Conservation (phyloP, 2,888 invertebrate genomes). For the Platycheirus albimanus region DNA sequence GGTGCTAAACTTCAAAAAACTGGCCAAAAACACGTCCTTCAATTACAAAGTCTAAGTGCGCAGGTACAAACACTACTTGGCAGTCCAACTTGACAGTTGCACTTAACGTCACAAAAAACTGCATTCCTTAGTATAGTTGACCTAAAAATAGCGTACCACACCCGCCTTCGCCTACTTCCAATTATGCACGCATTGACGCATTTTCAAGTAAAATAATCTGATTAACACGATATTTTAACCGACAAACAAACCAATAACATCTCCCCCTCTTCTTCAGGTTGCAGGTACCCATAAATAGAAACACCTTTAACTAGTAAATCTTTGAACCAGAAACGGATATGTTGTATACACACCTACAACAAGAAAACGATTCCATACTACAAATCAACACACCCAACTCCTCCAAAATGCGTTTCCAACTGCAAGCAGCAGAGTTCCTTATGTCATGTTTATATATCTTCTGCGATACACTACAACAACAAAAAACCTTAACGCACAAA, state of each 20-base stretch:
- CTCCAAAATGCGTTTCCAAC: slow-evolving; percentile 7
- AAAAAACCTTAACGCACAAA: slow-evolving; percentile 22
- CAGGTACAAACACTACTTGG: not conserved
- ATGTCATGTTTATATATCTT: slow-evolving; percentile 23
- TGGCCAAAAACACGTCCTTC: no score
- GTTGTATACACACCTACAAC: not conserved
- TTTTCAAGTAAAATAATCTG: not conserved
- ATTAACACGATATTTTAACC: not conserved
- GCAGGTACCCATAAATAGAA: no score
- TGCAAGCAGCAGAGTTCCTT: slow-evolving; percentile 11
- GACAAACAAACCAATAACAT: not conserved
- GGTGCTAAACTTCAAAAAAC: no score
- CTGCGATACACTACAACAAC: slow-evolving; percentile 51
- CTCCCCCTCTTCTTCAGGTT: no score
- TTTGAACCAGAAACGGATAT: not conserved
- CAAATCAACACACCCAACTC: slow-evolving; percentile 21
- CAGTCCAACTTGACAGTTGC: not conserved
- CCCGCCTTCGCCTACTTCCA: no score
- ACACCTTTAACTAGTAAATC: not conserved
- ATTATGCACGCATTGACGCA: not conserved
- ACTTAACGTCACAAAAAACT: not conserved
- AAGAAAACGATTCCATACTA: not conserved
- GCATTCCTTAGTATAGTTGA: not conserved
- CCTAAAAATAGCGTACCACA: not conserved
- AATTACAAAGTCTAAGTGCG: not conserved